A percentile compares a stretch with the other conserved stretches of the same genome.
Evolutionary conservation across 2,797 vertebrate genomes (phyloP).

Genomic region (Trachops cirrhosus): DNA sequence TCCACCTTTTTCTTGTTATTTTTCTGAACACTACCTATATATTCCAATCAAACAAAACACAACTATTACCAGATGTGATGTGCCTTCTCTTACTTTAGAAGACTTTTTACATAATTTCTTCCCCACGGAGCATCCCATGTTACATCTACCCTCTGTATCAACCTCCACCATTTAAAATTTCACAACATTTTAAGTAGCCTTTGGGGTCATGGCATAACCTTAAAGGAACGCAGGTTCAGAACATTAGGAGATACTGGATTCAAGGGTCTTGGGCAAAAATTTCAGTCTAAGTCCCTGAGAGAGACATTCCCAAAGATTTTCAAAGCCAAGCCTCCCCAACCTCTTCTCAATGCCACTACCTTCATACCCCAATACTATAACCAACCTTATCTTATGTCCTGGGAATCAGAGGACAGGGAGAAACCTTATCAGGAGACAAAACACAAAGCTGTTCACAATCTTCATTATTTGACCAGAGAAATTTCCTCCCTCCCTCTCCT

Average conservation of each 20-base stretch:
- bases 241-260: background rate
- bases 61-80: background rate
- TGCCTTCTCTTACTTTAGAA: slow-evolving; percentile 5
- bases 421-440: slow-evolving; percentile 22
- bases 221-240: slow-evolving; percentile 37
- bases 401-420: background rate
- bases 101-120: background rate
- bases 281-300: background rate
- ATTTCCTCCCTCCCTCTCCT: slow-evolving; percentile 12
- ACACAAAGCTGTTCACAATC: background rate
- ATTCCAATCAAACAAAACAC: background rate
- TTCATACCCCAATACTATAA: slow-evolving; percentile 16
- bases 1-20: background rate
- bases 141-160: background rate
- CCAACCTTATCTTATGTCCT: background rate
- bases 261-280: background rate
- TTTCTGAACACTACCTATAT: background rate
- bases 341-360: background rate
- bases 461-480: slow-evolving; percentile 19
- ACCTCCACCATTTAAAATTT: slow-evolving; percentile 21
- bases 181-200: background rate
- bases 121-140: background rate
- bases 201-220: slow-evolving; percentile 22
- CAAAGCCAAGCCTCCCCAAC: background rate
- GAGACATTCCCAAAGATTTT: background rate